Evolutionary conservation across 2,797 vertebrate species (phyloP).

Genomic region (Cirrhinus molitorella): DNA sequence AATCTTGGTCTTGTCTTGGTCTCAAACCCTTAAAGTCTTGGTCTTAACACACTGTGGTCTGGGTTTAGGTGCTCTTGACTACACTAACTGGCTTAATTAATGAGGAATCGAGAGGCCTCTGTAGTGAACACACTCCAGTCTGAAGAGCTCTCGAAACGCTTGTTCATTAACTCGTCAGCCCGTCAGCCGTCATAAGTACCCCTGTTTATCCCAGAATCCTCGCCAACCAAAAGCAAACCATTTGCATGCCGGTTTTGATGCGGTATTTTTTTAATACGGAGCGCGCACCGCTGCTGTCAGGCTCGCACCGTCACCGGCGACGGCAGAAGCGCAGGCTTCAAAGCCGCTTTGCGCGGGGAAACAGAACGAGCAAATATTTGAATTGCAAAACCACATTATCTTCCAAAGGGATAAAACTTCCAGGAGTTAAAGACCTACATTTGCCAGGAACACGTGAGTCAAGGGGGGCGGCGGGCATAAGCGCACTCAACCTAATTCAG

Average conservation of each 20-base stretch:
- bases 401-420: slow-evolving; percentile 77
- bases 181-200: slow-evolving; percentile 70
- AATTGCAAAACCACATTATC: slow-evolving; percentile 98
- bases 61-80: too few relatives aligned
- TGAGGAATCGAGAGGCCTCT: slow-evolving; percentile 22
- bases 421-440: slow-evolving; percentile 76
- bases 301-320: slow-evolving; percentile 96
- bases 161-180: slow-evolving; percentile 73
- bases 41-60: too few relatives aligned
- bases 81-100: too few relatives aligned
- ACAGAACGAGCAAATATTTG: slow-evolving; percentile 96
- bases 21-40: too few relatives aligned
- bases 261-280: slow-evolving; percentile 81
- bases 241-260: slow-evolving; percentile 82
- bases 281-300: slow-evolving; percentile 85
- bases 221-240: slow-evolving; percentile 72
- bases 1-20: too few relatives aligned
- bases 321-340: slow-evolving; percentile 96
- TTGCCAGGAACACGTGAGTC: slow-evolving; percentile 70
- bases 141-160: slow-evolving; percentile 51
- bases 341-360: slow-evolving; percentile 91
- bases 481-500: slow-evolving; percentile 79
- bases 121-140: slow-evolving; percentile 48
- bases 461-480: slow-evolving; percentile 70
- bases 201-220: slow-evolving; percentile 66